Conservation (phyloP, 2,888 invertebrate species). For the Ochropleura leucogaster region DNA sequence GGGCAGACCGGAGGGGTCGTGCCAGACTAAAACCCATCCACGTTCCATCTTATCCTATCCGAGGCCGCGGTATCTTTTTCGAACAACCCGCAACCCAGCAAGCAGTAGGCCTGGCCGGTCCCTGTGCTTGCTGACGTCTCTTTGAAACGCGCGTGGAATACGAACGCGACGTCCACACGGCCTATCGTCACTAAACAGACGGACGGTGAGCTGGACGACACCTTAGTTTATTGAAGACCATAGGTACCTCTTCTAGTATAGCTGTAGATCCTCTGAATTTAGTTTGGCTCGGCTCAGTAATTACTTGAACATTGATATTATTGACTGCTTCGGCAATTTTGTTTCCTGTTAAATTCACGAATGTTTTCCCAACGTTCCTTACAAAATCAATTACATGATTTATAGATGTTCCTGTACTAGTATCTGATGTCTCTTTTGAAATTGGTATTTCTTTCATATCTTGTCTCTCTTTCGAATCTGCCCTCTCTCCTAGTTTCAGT, state of each 20-base stretch:
- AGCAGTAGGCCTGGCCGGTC: too few species aligned
- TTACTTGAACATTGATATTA: slow-evolving; percentile 11
- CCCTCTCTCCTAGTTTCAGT: not conserved
- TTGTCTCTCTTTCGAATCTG: not conserved
- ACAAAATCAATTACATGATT: not conserved
- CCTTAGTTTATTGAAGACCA: not conserved
- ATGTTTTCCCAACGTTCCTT: not conserved
- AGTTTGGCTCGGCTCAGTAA: not conserved
- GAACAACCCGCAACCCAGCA: too few species aligned
- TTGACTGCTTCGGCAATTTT: not conserved
- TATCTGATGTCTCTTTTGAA: not conserved
- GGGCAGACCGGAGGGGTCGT: too few species aligned
- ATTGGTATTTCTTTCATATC: too few species aligned
- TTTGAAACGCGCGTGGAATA: too few species aligned
- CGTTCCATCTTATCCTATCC: too few species aligned
- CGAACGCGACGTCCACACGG: too few species aligned
- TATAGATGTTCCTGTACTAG: not conserved
- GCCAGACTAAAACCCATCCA: too few species aligned
- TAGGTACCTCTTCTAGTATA: not conserved
- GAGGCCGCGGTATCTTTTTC: too few species aligned
- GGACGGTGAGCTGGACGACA: too few species aligned
- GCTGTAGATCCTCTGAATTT: not conserved
- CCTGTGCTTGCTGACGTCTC: too few species aligned
- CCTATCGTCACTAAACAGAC: too few species aligned
- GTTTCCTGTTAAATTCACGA: not conserved